A percentile compares a stretch with the other conserved stretches of the same genome.
phyloP scores from a whole-genome alignment of 2,797 vertebrate genomes.

The Poecilia picta region DNA sequence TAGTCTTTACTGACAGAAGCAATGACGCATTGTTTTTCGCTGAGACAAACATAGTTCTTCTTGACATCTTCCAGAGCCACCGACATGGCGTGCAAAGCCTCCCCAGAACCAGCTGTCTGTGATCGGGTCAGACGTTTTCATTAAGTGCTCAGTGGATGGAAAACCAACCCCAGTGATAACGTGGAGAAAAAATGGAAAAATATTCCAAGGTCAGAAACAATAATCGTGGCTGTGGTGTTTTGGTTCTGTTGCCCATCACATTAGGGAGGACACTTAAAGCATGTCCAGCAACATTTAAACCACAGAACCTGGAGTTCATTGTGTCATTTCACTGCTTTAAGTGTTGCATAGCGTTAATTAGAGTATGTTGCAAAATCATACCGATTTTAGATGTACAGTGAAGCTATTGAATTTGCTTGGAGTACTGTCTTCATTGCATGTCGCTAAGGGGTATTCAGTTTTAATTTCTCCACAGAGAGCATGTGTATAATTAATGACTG shows the following conservation, averaged over 20 bases:
- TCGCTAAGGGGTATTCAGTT: neutral
- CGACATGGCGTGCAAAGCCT: slow-evolving; percentile 86
- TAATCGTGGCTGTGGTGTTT: slow-evolving; percentile 25
- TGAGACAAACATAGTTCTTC: slow-evolving; percentile 38
- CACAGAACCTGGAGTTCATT: neutral
- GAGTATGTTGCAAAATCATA: neutral
- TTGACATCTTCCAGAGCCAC: slow-evolving; percentile 83
- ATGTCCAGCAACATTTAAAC: slow-evolving; percentile 1
- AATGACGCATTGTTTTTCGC: slow-evolving; percentile 40
- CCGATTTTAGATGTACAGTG: neutral
- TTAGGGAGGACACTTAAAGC: neutral
- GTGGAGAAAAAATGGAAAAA: slow-evolving; percentile 88
- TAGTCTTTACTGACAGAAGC: slow-evolving; percentile 37
- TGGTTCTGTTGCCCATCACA: slow-evolving; percentile 2
- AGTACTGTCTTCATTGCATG: neutral
- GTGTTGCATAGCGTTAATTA: neutral
- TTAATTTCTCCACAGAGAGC: neutral
- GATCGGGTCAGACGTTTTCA: slow-evolving; percentile 82
- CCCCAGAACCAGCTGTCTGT: slow-evolving; percentile 83
- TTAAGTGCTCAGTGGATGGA: slow-evolving; percentile 89
- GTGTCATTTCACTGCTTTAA: slow-evolving; percentile 3
- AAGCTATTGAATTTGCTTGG: neutral
- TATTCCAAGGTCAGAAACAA: slow-evolving; percentile 80
- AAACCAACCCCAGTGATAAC: slow-evolving; percentile 85
- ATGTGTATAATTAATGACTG: neutral